A percentile compares a stretch with the other conserved stretches of the same genome.
phyloP scores from a whole-genome alignment of 2,888 invertebrate species.

The Palloptera scutellata region DNA sequence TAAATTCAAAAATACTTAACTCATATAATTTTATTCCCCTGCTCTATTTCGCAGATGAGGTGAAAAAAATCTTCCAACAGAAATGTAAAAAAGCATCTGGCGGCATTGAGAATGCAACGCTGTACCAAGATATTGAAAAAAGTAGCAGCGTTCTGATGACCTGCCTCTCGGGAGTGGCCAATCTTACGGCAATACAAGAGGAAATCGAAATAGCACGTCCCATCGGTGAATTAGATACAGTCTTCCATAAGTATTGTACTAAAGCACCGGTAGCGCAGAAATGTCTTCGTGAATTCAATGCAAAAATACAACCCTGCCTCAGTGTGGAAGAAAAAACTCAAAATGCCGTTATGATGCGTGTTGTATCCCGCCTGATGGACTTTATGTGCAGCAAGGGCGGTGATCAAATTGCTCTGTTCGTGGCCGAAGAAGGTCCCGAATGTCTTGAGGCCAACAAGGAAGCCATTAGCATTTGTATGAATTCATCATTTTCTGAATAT shows the following conservation, averaged over 20 bases:
- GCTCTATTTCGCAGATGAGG: constrained; percentile 62
- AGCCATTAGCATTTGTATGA: constrained; percentile 71
- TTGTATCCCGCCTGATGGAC: constrained; percentile 72
- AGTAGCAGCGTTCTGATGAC: constrained; percentile 59
- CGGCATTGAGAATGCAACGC: constrained; percentile 65
- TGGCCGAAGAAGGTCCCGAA: constrained; percentile 82
- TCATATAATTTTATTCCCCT: no score
- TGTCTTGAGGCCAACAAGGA: constrained; percentile 73
- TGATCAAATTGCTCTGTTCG: constrained; percentile 82
- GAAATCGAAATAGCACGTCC: constrained; percentile 78
- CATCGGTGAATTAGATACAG: constrained; percentile 72
- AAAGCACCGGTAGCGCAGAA: constrained; percentile 61
- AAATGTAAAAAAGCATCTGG: constrained; percentile 75
- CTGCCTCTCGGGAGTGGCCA: constrained; percentile 70
- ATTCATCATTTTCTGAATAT: constrained; percentile 69
- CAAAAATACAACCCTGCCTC: constrained; percentile 72
- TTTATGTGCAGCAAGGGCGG: constrained; percentile 83
- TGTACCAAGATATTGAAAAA: constrained; percentile 67
- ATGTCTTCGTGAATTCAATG: constrained; percentile 71
- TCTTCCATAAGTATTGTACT: constrained; percentile 78
- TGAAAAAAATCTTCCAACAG: constrained; percentile 68
- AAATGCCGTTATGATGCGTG: constrained; percentile 70
- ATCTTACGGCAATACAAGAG: constrained; percentile 68
- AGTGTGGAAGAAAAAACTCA: constrained; percentile 69
- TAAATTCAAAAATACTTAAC: no score